Conservation (phyloP, 1,140 invertebrate genomes). For the Drosophila orosa region DNA sequence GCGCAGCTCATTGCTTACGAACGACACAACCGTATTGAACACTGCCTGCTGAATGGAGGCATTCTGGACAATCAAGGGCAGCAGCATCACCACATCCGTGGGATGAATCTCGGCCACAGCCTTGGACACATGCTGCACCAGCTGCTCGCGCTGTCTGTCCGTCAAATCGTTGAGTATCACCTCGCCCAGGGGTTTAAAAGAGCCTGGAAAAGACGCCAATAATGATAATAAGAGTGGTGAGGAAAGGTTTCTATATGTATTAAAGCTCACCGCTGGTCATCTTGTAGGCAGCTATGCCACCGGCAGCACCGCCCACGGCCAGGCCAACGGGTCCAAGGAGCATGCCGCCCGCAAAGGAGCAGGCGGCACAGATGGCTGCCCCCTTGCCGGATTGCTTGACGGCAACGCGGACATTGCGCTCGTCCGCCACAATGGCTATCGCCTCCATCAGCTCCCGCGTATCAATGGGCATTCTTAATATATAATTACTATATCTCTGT, state of each 20-base stretch:
- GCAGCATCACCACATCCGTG: constrained; percentile 68
- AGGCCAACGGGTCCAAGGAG: constrained; percentile 74
- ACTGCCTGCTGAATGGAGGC: constrained; percentile 69
- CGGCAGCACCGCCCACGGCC: constrained; percentile 75
- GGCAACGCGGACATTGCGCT: constrained; percentile 70
- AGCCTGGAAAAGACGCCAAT: constrained; percentile 40
- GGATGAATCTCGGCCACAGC: constrained; percentile 67
- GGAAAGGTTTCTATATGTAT: not conserved
- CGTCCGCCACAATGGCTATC: constrained; percentile 73
- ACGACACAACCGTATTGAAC: constrained; percentile 68
- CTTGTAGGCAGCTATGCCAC: constrained; percentile 76
- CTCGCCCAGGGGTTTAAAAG: constrained; percentile 73
- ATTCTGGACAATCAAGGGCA: constrained; percentile 70
- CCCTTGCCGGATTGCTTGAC: constrained; percentile 78
- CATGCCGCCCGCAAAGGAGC: constrained; percentile 74
- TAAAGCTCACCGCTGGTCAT: constrained; percentile 71
- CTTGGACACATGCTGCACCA: constrained; percentile 69
- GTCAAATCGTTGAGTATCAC: constrained; percentile 76
- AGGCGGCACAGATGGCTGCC: constrained; percentile 74
- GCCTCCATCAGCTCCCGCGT: constrained; percentile 76
- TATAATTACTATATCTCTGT: constrained; percentile 7
- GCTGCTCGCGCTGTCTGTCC: constrained; percentile 65
- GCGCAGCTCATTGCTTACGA: constrained; percentile 72
- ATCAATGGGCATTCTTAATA: constrained; percentile 67
- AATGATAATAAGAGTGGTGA: not conserved